Conservation (phyloP, 2,113 vertebrate species). For the Prunella fulvescens region DNA sequence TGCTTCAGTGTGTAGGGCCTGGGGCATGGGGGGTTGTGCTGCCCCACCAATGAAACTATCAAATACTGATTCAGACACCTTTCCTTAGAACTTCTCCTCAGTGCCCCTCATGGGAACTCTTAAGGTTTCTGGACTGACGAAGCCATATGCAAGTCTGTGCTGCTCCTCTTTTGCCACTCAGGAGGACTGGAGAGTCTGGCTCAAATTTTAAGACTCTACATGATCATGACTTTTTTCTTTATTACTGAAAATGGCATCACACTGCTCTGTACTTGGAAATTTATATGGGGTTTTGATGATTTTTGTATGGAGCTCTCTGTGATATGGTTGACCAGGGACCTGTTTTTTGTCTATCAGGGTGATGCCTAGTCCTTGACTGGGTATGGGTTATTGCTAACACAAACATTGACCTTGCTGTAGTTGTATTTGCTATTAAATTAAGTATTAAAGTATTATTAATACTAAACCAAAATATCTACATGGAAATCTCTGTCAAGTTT, state of each 20-base stretch:
- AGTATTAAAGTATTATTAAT: neutral
- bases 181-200: neutral
- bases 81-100: neutral
- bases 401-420: neutral
- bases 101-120: neutral
- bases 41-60: neutral
- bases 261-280: neutral
- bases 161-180: neutral
- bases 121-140: neutral
- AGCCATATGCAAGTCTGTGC: rapidly evolving
- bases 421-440: neutral
- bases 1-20: neutral
- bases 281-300: neutral
- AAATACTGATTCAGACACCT: neutral
- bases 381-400: neutral
- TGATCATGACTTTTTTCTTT: neutral
- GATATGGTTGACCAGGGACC: neutral
- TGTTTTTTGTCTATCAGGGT: neutral
- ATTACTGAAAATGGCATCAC: neutral
- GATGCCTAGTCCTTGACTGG: neutral
- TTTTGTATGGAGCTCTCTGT: neutral
- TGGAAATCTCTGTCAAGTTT: neutral
- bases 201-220: neutral
- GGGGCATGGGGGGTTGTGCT: neutral
- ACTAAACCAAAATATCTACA: neutral